Base-by-base conservation (phyloP, 2,113 vertebrate species). In the Romanogobio albipinnatus region DNA sequence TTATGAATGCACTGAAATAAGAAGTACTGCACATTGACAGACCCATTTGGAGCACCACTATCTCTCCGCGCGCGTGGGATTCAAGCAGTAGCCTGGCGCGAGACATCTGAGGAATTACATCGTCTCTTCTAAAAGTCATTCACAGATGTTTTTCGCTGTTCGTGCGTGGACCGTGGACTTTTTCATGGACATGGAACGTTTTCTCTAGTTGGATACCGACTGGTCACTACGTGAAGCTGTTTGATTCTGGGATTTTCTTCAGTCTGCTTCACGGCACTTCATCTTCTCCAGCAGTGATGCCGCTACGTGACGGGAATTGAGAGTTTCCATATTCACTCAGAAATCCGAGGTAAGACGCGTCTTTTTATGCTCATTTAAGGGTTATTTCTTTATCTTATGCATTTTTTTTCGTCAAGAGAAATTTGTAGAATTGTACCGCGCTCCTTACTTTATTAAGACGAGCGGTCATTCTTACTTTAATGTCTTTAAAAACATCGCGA, bases 231-330 rank as follows among this genome's bases (percentile, higher is more conserved):
- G 86, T 82, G 75, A 64, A 74, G 76, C 73, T 86, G 56, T 92
- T 92, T 90, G 78, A 43, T 88, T 90, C 78, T 89, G 93, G 93
- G 92, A 94, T 90, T 87, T 82, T 85, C 82, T 77, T 93, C 91
- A 93, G 87, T 89, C 87, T 87, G 89, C 91, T 92, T 90, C 90
- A 87, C 90, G 93, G 93, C 90, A 93, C 92, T 91, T 94, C 78
- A 91, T 90, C 92, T 92, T 88, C 88, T 89, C 88, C 93, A 92
- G 87, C 94, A 87, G 91, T 86, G 93, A 95, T 95, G 94, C 88
- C 89, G 92, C 90, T 88, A 90, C 94, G 93, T 94, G 90, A 89
- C 91, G 89, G 89, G 84, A 91, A 91, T 89, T 92, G 86, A 90
- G 88, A 93, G 85, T 86, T 53, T 90, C 13, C 61, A 47, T 82